phyloP scores from a whole-genome alignment of 2,113 vertebrate genomes.

The Jacana jacana region DNA sequence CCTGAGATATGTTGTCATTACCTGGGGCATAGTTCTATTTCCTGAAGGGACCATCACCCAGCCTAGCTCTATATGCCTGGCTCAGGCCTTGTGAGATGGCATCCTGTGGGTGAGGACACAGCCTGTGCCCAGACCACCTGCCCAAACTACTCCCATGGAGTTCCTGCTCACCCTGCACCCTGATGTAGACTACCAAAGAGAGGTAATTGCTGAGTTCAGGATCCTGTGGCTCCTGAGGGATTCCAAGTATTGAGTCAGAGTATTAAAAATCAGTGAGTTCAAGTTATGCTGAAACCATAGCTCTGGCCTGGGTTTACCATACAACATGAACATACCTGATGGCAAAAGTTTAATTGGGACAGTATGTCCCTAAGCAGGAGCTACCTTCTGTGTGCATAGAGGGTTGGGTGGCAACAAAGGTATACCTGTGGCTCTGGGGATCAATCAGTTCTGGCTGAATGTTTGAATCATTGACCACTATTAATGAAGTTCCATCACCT shows the following conservation, averaged over 20 bases:
- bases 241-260: neutral
- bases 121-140: rapidly evolving
- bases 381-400: neutral
- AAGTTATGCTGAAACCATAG: neutral
- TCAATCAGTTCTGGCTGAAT: neutral
- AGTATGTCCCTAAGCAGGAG: rapidly evolving
- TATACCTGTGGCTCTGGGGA: neutral
- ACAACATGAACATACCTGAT: rapidly evolving
- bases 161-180: rapidly evolving
- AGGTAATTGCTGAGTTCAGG: neutral
- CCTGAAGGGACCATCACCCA: neutral
- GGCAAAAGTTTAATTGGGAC: rapidly evolving
- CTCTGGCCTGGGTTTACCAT: neutral
- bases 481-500: neutral
- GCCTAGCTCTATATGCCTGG: rapidly evolving
- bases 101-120: rapidly evolving
- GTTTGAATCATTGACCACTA: neutral
- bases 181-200: neutral
- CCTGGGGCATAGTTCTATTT: neutral
- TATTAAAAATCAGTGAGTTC: neutral
- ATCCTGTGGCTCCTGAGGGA: neutral
- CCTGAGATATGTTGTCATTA: neutral
- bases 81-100: rapidly evolving
- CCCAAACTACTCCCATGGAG: neutral
- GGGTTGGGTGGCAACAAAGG: rapidly evolving